phyloP scores from a whole-genome alignment of 1,140 invertebrate species.

The Brachionus koreanus region DNA sequence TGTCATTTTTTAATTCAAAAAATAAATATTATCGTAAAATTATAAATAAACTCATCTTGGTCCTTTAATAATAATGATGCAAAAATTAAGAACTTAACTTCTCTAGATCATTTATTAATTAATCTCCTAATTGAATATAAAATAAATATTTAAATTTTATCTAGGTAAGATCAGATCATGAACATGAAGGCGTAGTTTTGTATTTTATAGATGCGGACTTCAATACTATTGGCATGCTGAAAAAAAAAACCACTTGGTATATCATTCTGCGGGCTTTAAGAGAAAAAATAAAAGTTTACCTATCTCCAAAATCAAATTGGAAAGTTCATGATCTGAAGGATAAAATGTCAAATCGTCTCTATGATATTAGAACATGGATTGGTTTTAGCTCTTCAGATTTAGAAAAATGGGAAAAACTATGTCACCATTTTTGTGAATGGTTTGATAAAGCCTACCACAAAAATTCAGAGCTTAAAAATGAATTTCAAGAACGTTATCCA shows the following conservation, averaged over 20 bases:
- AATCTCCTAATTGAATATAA: too few species aligned
- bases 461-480: not conserved
- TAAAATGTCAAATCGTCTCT: not conserved
- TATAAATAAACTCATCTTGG: too few species aligned
- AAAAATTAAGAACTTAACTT: too few species aligned
- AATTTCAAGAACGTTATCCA: not conserved
- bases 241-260: slow-evolving; percentile 62
- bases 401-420: slow-evolving; percentile 6
- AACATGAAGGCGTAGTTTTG: slow-evolving; percentile 60
- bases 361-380: slow-evolving; percentile 13
- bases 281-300: slow-evolving; percentile 53
- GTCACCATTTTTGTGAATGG: slow-evolving; percentile 23
- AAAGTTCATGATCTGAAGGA: not conserved
- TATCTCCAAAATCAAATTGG: slow-evolving; percentile 40
- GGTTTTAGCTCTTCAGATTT: not conserved
- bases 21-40: too few species aligned
- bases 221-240: slow-evolving; percentile 59
- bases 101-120: too few species aligned
- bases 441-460: not conserved
- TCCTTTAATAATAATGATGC: too few species aligned
- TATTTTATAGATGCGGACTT: slow-evolving; percentile 58
- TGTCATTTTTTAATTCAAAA: too few species aligned
- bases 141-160: slow-evolving; percentile 39
- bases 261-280: slow-evolving; percentile 59
- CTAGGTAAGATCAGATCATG: slow-evolving; percentile 54